Evolutionary conservation across 2,888 invertebrate genomes (phyloP).

Genomic region (Sphinx pinastri): DNA sequence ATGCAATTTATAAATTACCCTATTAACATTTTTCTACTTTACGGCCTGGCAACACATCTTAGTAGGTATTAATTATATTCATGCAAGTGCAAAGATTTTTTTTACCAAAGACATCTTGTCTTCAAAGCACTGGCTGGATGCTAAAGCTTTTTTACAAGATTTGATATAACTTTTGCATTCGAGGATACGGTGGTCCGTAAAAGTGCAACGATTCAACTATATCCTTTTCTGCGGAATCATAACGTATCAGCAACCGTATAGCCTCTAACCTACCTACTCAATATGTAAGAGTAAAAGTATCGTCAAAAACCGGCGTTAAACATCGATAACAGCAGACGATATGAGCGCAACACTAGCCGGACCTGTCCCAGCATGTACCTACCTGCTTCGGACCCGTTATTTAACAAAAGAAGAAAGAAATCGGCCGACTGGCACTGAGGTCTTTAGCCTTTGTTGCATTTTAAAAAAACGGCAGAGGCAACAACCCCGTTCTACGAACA

Average conservation of each 20-base stretch:
- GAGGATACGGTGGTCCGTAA: not conserved
- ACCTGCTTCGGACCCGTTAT: conserved; percentile 22
- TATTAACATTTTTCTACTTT: not conserved
- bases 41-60: not conserved
- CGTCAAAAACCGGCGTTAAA: conserved; percentile 6
- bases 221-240: no score
- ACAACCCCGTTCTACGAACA: conserved; percentile 25
- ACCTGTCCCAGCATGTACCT: conserved; percentile 20
- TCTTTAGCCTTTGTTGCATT: conserved; percentile 18
- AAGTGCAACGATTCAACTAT: not conserved
- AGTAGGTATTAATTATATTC: no score
- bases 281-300: not conserved
- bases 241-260: no score
- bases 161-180: not conserved
- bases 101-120: not conserved
- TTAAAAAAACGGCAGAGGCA: conserved; percentile 24
- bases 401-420: conserved; percentile 22
- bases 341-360: conserved; percentile 8
- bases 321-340: conserved; percentile 12
- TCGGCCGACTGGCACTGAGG: conserved; percentile 14
- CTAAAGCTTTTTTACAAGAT: not conserved
- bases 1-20: conserved; percentile 10
- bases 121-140: not conserved
- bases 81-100: not conserved
- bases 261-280: no score